Base-by-base conservation (phyloP, 2,888 invertebrate species). In the Perdita meconis region DNA sequence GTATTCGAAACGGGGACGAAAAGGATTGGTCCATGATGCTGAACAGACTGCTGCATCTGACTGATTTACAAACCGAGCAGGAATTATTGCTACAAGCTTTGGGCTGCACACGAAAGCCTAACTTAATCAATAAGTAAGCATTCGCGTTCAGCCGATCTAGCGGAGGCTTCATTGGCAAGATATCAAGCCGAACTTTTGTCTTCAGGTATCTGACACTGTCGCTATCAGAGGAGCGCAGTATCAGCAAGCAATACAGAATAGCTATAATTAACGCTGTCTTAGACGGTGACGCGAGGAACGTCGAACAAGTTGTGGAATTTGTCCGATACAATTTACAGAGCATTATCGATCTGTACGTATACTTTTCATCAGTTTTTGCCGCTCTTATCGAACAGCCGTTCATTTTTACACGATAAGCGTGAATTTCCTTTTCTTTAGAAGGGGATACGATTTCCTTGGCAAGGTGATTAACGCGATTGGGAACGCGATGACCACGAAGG, bases 61-160 rank as follows among this genome's bases (percentile, higher is more conserved):
- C 94, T 63, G 94, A 94, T 53, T 94, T 96, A 0, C 95, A 96
- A 51, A 94, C 95, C 0, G 97, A 97, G 91, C 94, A 96, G 89
- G 94, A 94, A 3, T 90, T 94, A 8, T 93, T 97, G 0, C 93
- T 97, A 24, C 92, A 91, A 61, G 94, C 95, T 0, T 92, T 98
- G 64, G 96, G 96, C 0, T 97, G 97, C 87, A 95, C 96, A 0
- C 93, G 92, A 67, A 89, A 95, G 65, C 84, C 91, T 0, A 89
- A 89, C 40, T 92, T 95, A 24, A 93, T 97, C 2, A 90, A 92
- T 22, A 91, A 93, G 95, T 95, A 91, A 89, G 91, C n/a, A n/a
- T n/a, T 30, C 6, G 6, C 6, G 5, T 40, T 19, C 24, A 10
- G n/a, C n/a, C n/a, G n/a, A 30, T 36, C 2, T n/a, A n/a, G 12